Evolutionary conservation across 92 coral and sea anemone genomes (phyloP).

Genomic region (Epizoanthus illoricatus): DNA sequence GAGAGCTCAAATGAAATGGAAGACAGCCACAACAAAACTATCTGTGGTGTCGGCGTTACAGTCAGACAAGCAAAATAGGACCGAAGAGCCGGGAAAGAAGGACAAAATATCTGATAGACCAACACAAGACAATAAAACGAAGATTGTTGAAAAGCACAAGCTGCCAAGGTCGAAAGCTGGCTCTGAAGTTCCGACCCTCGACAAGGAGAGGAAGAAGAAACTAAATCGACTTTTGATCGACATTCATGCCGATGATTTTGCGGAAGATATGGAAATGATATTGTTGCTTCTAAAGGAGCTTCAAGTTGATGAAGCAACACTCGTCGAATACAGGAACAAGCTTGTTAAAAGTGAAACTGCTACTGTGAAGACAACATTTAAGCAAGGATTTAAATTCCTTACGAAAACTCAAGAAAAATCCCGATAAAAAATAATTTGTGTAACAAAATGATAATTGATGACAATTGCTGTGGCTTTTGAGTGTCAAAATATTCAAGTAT

Average conservation of each 20-base stretch:
- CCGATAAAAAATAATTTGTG: too few species aligned
- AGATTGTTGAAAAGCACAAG: too few species aligned
- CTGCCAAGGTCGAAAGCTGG: background rate
- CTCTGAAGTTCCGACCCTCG: slow-evolving; percentile 1
- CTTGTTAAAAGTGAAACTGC: slow-evolving; percentile 9
- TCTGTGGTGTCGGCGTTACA: background rate
- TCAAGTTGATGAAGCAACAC: background rate
- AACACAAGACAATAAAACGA: background rate
- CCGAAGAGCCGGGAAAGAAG: too few species aligned
- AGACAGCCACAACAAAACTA: background rate
- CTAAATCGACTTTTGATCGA: slow-evolving; percentile 23
- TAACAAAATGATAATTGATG: too few species aligned
- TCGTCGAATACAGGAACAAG: background rate
- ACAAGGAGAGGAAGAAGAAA: slow-evolving; percentile 14
- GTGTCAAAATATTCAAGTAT: too few species aligned
- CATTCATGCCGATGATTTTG: slow-evolving; percentile 8
- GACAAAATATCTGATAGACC: background rate
- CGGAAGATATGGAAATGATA: slow-evolving; percentile 8
- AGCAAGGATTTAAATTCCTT: background rate
- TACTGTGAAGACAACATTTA: background rate
- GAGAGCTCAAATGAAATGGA: background rate
- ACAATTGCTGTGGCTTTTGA: too few species aligned
- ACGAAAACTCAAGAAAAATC: background rate
- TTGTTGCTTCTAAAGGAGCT: slow-evolving; percentile 7
- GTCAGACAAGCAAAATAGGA: background rate